A percentile compares a stretch with the other conserved stretches of the same genome.
These are phyloP conservation scores for Uloborus plumipes DNA, from an alignment of 2,888 invertebrate species.

Conservation along the genomic window DNA sequence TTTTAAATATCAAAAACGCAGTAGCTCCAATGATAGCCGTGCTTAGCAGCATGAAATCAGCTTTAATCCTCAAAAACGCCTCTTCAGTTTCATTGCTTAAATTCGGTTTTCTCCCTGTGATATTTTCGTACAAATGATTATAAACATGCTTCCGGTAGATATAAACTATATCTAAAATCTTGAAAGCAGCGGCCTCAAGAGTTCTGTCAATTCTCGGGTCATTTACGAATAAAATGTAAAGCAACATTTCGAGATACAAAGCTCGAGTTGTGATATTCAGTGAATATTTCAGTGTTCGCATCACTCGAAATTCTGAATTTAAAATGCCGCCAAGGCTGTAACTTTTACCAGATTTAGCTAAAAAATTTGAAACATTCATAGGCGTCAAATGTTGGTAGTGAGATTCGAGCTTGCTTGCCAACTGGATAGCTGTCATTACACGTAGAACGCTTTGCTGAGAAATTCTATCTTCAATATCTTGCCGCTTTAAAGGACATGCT, in stretches of 20 bases:
- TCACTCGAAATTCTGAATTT: conserved; percentile 42
- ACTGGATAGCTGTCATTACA: conserved; percentile 28
- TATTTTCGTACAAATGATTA: conserved; percentile 31
- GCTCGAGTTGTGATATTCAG: conserved; percentile 28
- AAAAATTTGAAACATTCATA: conserved; percentile 21
- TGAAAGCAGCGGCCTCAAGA: conserved; percentile 8
- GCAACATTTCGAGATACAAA: conserved; percentile 29
- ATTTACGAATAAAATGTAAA: conserved; percentile 36
- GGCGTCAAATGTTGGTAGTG: conserved; percentile 41
- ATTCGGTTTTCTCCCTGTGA: conserved; percentile 13
- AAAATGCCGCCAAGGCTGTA: conserved; percentile 31
- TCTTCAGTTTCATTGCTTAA: conserved; percentile 21
- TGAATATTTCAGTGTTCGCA: conserved; percentile 26
- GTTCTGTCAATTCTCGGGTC: conserved; percentile 32
- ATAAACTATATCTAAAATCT: conserved; percentile 39
- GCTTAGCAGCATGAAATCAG: conserved; percentile 49
- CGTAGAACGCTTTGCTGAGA: conserved; percentile 33
- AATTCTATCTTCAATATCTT: conserved; percentile 42
- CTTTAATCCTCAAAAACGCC: conserved; percentile 39
- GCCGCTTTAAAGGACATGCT: conserved; percentile 21
- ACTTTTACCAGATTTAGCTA: conserved; percentile 19
- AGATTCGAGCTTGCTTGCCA: conserved; percentile 52
- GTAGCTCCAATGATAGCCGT: conserved; percentile 37
- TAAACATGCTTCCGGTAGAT: conserved; percentile 26
- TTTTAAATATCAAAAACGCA: conserved; percentile 24